A percentile compares a stretch with the other conserved stretches of the same genome.
Evolutionary conservation across 2,888 invertebrate genomes (phyloP).

Genomic region (Hyposoter dolosus): DNA sequence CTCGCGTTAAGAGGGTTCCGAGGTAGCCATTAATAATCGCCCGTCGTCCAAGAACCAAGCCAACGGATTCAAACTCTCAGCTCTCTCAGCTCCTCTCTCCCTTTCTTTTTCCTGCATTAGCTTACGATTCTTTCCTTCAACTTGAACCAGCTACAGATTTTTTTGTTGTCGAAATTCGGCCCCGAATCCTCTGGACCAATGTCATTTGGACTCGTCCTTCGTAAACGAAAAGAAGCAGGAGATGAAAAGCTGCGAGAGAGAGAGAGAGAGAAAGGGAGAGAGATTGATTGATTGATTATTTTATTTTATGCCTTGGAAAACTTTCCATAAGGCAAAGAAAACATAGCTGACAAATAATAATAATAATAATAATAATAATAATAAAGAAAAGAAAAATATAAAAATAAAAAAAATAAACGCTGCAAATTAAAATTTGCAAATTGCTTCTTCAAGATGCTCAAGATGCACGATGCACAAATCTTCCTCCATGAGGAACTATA

Average conservation of each 20-base stretch:
- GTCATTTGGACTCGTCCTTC: constrained; percentile 56
- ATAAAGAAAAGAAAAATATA: too few relatives aligned
- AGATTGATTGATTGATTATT: too few relatives aligned
- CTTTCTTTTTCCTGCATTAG: neutral
- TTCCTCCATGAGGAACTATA: too few relatives aligned
- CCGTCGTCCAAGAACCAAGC: constrained; percentile 71
- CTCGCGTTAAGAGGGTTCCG: constrained; percentile 66
- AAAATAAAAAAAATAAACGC: too few relatives aligned
- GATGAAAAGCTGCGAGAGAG: constrained; percentile 27
- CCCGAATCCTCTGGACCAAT: constrained; percentile 41
- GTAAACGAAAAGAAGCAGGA: constrained; percentile 30
- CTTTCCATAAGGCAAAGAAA: constrained; percentile 1
- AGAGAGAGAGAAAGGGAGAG: constrained; percentile 30
- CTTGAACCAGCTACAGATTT: neutral
- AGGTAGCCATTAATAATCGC: constrained; percentile 70
- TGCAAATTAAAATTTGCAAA: too few relatives aligned
- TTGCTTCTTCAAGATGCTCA: too few relatives aligned
- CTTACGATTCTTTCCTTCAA: constrained; percentile 12
- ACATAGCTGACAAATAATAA: constrained; percentile 19
- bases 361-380: constrained; percentile 30
- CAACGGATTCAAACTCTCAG: constrained; percentile 67
- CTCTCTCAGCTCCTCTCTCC: constrained; percentile 20
- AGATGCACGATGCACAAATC: too few relatives aligned
- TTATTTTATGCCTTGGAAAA: too few relatives aligned
- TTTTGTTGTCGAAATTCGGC: neutral